Evolutionary conservation across 1,140 invertebrate genomes (phyloP).

Genomic region (Tetraneura akinire): DNA sequence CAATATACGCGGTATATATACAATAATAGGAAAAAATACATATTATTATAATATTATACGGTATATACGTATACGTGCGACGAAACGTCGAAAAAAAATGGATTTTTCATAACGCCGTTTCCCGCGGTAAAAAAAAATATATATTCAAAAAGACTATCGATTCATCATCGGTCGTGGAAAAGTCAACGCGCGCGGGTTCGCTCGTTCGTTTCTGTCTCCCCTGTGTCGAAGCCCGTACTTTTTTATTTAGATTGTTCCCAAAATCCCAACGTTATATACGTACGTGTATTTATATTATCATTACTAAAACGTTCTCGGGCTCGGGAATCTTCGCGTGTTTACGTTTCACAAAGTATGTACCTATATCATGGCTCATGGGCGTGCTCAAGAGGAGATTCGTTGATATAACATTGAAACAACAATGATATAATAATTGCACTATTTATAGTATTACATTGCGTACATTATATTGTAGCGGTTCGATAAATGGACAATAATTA

Average conservation of each 20-base stretch:
- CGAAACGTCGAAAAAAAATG: background rate
- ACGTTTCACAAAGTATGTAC: background rate
- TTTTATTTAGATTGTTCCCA: background rate
- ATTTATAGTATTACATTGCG: no score
- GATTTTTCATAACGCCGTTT: background rate
- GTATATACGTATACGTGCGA: background rate
- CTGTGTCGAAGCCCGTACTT: conserved; percentile 25
- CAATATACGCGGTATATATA: background rate
- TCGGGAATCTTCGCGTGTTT: background rate
- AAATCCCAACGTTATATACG: no score
- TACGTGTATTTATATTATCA: no score
- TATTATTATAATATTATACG: no score
- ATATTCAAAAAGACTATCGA: conserved; percentile 49
- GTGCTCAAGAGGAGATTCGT: no score
- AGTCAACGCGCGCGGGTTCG: conserved; percentile 28
- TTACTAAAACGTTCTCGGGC: no score
- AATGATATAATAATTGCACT: no score
- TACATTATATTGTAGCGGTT: no score
- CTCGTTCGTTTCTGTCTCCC: background rate
- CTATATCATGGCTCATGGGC: no score
- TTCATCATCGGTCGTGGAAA: conserved; percentile 50
- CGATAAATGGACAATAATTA: no score
- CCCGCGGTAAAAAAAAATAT: background rate
- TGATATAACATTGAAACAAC: no score
- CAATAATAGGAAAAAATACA: no score